phyloP scores from a whole-genome alignment of 1,140 invertebrate genomes.

The Dreissena polymorpha region DNA sequence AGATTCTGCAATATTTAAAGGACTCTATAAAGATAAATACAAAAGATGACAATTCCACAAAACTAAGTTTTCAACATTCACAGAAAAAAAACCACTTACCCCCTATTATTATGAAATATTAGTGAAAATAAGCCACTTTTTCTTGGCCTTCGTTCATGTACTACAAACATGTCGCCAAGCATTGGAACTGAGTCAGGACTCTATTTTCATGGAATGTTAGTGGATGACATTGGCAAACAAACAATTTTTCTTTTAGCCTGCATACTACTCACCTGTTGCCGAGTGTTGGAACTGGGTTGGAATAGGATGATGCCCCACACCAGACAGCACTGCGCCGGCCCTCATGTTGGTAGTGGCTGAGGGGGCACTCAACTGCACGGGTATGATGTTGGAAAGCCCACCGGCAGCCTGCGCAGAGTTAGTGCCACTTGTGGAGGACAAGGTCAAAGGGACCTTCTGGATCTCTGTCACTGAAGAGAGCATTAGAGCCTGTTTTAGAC shows the following conservation, averaged over 20 bases:
- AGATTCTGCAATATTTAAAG: not conserved
- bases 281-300: constrained; percentile 32
- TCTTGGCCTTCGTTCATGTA: not conserved
- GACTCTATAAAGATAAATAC: not conserved
- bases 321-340: constrained; percentile 35
- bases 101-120: too few species aligned
- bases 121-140: not conserved
- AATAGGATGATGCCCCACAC: too few species aligned
- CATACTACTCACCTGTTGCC: constrained; percentile 6
- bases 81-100: too few species aligned
- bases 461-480: constrained; percentile 14
- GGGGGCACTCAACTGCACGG: constrained; percentile 38
- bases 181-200: constrained; percentile 38
- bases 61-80: too few species aligned
- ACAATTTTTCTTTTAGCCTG: too few species aligned
- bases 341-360: constrained; percentile 19
- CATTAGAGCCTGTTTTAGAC: not conserved
- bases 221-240: too few species aligned
- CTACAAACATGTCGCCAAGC: constrained; percentile 15
- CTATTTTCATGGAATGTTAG: too few species aligned
- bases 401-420: not conserved
- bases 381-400: constrained; percentile 38
- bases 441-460: constrained; percentile 30
- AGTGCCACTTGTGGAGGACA: constrained; percentile 26
- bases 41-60: not conserved